Evolutionary conservation across 1,140 invertebrate species (phyloP), one percentile per base, ranked within the genome.

Genomic region (Drosophila nigrodunni): DNA sequence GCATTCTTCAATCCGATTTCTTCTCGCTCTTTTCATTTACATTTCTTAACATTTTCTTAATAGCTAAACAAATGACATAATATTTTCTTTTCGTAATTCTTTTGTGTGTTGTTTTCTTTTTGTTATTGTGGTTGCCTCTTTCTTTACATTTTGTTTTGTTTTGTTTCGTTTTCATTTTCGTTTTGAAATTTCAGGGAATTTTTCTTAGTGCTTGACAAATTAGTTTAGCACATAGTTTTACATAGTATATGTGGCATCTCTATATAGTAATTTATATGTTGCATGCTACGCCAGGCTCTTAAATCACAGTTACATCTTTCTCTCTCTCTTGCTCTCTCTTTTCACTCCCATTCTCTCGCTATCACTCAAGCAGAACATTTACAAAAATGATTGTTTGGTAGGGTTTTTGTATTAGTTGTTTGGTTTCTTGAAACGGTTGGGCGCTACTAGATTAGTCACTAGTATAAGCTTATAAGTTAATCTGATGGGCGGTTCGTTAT

Each of bases 251-350:
- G 30, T 43, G 61, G 9, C 44, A 47, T 69, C 6, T 30, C 25
- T 30, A 30, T 30, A 30, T 30, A 30, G 25, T 30, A 30, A 5
- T 30, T 25, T 59, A 60, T 66, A 57, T 67, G 41, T 62, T 65
- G 62, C 67, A 83, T 78, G 50, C 35, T 70, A 74, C 55, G 85
- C 80, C 85, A 88, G 85, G 80, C 83, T 88, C 55, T 62, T 76
- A 61, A 85, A 88, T 88, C 85, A 88, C 85, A 88, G 85, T 88
- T 88, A 85, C 77, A 88, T 69, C 71, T 61, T 46, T 69, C 39
- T 67, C 43, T 67, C 55, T 47, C 44, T 65, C 18, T 34, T 18
- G 44, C 34, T 65, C 49, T 73, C 58, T 77, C 55, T 77, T 82
- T 30, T 62, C 35, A 47, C 21, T 60, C 15, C 41, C n/a, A 54